Evolutionary conservation across 1,140 invertebrate species (phyloP), one percentile per base, ranked within the genome.

Genomic region (Macrobrachium nipponense): DNA sequence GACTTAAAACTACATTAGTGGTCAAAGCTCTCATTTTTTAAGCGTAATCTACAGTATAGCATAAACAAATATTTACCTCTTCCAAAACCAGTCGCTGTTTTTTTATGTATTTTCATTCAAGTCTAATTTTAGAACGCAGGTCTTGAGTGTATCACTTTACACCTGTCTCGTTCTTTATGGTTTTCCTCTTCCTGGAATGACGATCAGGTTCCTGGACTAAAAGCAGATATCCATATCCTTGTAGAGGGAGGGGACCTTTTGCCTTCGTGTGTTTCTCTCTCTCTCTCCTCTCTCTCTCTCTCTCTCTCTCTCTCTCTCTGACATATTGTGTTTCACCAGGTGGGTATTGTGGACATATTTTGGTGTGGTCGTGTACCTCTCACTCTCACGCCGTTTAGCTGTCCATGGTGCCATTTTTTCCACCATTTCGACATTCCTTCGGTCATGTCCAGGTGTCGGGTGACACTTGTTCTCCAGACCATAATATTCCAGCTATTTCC

Each of bases 361-460:
- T 76, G 66, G 68, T 68, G 36, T 43, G 27, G n/a, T 27, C 23
- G 59, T 72, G 68, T 73, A 60, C 70, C 68, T 77, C 61, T 73
- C 80, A 82, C 51, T 27, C 36, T 61, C 66, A 36, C 66, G 80
- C 73, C 80, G 68, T 82, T 82, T 82, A 72, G 72, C 80, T 82
- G 80, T 82, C 80, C 62, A 70, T 82, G 73, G 72, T 82, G 58
- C 80, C 68, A 82, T 82, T 82, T 70, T 72, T 61, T 17, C 66
- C 66, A 5, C 80, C 80, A 82, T 82, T 82, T 70, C 80, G 66
- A 36, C 80, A 43, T 61, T 82, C 80, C 51, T 27, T 27, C 59
- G 80, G 80, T 59, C 80, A 72, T 70, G 80, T 82, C 44, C 66
- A 44, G 51, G 80, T 73, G 80, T 82, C 51, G 66, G 51, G 68